Conservation (phyloP, 2,113 vertebrate genomes). For the Phalacrocorax carbo region DNA sequence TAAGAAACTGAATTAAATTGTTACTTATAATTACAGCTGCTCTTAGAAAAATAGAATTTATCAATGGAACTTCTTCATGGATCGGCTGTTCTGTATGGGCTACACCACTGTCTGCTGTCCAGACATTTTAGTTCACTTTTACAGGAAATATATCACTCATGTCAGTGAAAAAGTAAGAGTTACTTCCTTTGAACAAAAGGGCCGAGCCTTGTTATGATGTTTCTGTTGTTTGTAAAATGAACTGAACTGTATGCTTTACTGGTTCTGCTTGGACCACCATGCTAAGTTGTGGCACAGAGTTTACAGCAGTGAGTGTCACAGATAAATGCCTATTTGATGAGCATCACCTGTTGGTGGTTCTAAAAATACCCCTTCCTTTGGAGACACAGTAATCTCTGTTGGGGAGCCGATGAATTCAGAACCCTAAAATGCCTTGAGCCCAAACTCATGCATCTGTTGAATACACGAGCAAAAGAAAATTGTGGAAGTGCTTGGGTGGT, state of each 20-base stretch:
- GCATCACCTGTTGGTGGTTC: not conserved
- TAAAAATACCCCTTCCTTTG: not conserved
- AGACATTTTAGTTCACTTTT: not conserved
- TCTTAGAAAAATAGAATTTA: not conserved
- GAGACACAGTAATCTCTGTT: not conserved
- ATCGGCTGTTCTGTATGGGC: not conserved
- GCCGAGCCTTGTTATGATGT: not conserved
- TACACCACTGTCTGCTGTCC: not conserved
- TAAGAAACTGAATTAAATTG: not conserved
- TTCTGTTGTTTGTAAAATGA: not conserved
- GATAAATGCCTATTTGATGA: not conserved
- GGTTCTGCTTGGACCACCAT: not conserved
- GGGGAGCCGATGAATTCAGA: not conserved
- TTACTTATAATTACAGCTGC: not conserved
- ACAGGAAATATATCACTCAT: not conserved
- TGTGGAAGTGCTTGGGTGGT: slow-evolving; percentile 1
- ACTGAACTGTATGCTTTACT: not conserved
- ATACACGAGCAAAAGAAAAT: not conserved
- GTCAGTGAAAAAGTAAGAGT: not conserved
- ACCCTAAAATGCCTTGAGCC: not conserved
- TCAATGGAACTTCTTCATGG: not conserved
- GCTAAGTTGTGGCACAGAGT: not conserved
- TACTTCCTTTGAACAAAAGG: not conserved
- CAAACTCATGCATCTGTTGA: not conserved
- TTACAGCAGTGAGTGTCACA: not conserved